Conservation (phyloP, 2,888 invertebrate genomes). For the Trissolcus japonicus region DNA sequence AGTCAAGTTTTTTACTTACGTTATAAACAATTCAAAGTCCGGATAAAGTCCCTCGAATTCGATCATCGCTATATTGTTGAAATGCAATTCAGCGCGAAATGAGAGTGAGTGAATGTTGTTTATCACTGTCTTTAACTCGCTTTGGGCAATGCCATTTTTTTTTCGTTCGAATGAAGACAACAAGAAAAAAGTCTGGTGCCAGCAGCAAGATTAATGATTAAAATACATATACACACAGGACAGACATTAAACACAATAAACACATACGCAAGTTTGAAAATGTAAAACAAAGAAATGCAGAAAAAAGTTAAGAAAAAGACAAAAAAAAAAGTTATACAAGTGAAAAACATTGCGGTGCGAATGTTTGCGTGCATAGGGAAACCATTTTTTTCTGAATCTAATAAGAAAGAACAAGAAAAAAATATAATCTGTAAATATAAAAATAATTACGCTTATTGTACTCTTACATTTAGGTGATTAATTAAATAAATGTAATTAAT, state of each 20-base stretch:
- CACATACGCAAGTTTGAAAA: conserved; percentile 31
- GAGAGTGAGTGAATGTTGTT: conserved; percentile 52
- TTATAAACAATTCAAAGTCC: conserved; percentile 38
- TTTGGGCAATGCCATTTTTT: conserved; percentile 58
- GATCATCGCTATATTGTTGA: conserved; percentile 34
- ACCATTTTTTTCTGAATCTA: conserved; percentile 64
- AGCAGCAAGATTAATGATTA: conserved; percentile 63
- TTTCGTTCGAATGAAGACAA: conserved; percentile 41
- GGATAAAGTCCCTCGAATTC: conserved; percentile 38
- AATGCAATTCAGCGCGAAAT: conserved; percentile 35
- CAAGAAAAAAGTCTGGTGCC: conserved; percentile 61
- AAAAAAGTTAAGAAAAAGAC: conserved; percentile 47
- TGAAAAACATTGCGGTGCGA: conserved; percentile 62
- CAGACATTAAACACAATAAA: conserved; percentile 7
- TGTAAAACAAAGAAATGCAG: conserved; percentile 44
- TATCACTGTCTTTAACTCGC: conserved; percentile 59
- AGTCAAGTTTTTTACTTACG: conserved; percentile 32
- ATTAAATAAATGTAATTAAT: conserved; percentile 76
- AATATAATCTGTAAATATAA: conserved; percentile 73
- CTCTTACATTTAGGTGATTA: conserved; percentile 76
- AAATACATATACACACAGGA: conserved; percentile 30
- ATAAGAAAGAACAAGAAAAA: conserved; percentile 64
- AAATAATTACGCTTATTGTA: conserved; percentile 76
- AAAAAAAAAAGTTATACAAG: conserved; percentile 53
- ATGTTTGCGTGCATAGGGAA: conserved; percentile 62